Percentiles rank a stretch among this genome's conserved stretches.
phyloP scores from a whole-genome alignment of 2,797 vertebrate genomes.

The Melanogrammus aeglefinus region DNA sequence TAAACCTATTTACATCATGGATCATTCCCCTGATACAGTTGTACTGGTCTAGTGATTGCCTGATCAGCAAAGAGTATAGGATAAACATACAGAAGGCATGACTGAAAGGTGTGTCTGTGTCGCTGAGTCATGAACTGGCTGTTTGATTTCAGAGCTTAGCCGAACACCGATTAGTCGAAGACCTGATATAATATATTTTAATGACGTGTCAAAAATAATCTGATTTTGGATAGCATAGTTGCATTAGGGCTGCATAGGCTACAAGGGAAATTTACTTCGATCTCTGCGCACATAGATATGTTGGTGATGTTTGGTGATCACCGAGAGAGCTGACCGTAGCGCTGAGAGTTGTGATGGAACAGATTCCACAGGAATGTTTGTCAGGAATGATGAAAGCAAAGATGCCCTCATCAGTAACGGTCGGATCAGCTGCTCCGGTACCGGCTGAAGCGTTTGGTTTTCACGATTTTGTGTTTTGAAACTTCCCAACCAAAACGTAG shows the following conservation, averaged over 20 bases:
- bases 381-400: background rate
- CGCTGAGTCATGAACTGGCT: constrained; percentile 47
- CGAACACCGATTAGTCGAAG: background rate
- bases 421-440: too few species aligned
- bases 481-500: too few species aligned
- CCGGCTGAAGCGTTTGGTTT: too few species aligned
- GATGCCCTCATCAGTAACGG: too few species aligned
- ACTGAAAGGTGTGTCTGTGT: constrained; percentile 1
- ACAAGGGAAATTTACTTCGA: too few species aligned
- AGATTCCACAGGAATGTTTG: background rate
- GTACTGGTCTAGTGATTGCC: background rate
- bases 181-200: background rate
- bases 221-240: background rate
- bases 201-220: background rate
- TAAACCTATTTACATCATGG: background rate
- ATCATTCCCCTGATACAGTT: background rate
- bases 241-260: background rate
- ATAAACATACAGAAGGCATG: background rate
- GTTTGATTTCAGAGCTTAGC: background rate
- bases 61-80: background rate
- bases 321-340: constrained; percentile 60
- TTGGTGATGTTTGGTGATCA: background rate
- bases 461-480: too few species aligned
- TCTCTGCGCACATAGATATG: too few species aligned
- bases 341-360: constrained; percentile 46